Evolutionary conservation across 2,113 vertebrate genomes (phyloP).

Genomic region (Aspidoscelis tigris): DNA sequence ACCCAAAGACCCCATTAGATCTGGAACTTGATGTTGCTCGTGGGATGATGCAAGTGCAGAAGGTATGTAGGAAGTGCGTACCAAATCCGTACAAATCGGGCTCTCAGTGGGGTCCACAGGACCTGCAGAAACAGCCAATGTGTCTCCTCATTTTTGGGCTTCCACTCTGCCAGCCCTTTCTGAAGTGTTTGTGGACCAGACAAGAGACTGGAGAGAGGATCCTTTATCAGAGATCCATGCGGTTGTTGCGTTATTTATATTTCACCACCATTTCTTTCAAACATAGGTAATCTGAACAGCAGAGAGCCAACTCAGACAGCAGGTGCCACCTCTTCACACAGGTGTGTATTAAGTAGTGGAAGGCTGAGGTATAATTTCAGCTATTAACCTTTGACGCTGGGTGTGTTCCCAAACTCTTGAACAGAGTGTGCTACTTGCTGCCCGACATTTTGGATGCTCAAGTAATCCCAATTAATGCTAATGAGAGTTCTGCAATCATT

Average conservation of each 20-base stretch:
- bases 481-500: constrained; percentile 57
- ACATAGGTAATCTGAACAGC: constrained; percentile 28
- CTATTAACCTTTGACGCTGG: constrained; percentile 44
- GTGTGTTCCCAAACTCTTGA: constrained; percentile 56
- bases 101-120: too few species aligned
- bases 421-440: constrained; percentile 24
- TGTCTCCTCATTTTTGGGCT: too few species aligned
- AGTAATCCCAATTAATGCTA: constrained; percentile 62
- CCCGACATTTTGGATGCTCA: constrained; percentile 18
- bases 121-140: too few species aligned
- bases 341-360: constrained; percentile 38
- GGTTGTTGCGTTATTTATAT: not conserved
- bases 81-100: too few species aligned
- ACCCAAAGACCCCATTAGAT: too few species aligned
- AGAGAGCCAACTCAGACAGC: not conserved
- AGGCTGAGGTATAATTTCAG: constrained; percentile 27
- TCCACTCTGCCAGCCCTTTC: too few species aligned
- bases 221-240: too few species aligned
- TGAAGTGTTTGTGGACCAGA: too few species aligned
- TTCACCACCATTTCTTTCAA: not conserved
- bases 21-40: too few species aligned
- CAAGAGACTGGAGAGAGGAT: too few species aligned
- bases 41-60: too few species aligned
- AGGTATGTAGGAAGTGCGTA: too few species aligned
- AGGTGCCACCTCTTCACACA: constrained; percentile 37